Percentiles rank a stretch among this genome's conserved stretches.
phyloP scores from a whole-genome alignment of 2,888 invertebrate genomes.

The Eristalis tenax region DNA sequence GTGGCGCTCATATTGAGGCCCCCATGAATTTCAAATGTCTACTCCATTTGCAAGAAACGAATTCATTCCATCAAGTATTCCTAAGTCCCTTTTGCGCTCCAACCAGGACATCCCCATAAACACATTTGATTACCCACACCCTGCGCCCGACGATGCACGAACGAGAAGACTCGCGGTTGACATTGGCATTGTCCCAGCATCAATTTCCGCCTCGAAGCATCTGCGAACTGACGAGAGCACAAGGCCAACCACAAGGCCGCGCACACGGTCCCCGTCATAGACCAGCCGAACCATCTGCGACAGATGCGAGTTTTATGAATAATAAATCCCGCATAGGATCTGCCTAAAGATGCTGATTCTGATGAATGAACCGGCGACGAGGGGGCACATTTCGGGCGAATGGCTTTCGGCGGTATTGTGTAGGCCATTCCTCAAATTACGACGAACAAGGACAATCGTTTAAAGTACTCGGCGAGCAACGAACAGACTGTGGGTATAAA shows the following conservation, averaged over 20 bases:
- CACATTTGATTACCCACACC: constrained; percentile 1
- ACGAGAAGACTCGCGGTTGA: not conserved
- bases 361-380: not conserved
- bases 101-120: not conserved
- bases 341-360: not conserved
- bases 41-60: not conserved
- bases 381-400: not conserved
- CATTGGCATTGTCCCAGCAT: constrained; percentile 15
- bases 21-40: not conserved
- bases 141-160: not conserved
- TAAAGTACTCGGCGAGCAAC: constrained; percentile 7
- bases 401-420: not conserved
- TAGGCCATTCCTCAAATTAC: constrained; percentile 3
- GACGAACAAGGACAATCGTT: constrained; percentile 22
- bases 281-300: constrained; percentile 1
- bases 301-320: constrained; percentile 36
- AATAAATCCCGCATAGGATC: constrained; percentile 24
- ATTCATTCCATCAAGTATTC: not conserved
- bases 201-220: constrained; percentile 22
- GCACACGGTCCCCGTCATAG: constrained; percentile 2
- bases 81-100: not conserved
- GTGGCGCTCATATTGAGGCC: not conserved
- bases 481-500: constrained; percentile 3
- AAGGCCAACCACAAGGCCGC: too few species aligned
- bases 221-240: not conserved